A percentile compares a stretch with the other conserved stretches of the same genome.
Conservation (phyloP, 2,113 vertebrate genomes). For the Xiphophorus maculatus region DNA sequence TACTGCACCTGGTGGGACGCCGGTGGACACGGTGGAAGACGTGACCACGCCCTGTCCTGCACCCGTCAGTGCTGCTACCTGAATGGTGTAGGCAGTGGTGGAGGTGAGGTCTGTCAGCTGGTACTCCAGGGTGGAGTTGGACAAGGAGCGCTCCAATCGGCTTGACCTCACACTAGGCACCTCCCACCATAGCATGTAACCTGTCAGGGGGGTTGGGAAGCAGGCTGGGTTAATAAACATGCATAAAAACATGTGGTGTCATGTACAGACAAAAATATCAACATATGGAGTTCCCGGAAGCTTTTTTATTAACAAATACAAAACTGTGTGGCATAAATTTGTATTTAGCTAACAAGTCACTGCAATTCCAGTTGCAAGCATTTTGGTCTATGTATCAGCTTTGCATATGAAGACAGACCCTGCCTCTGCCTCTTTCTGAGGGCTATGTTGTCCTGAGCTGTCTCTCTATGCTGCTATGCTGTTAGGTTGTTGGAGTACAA, state of each 20-base stretch:
- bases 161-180: constrained; percentile 84
- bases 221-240: constrained; percentile 43
- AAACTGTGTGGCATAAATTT: neutral
- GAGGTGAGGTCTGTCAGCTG: constrained; percentile 89
- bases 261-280: constrained; percentile 14
- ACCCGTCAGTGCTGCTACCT: constrained; percentile 86
- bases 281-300: neutral
- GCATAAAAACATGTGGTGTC: constrained; percentile 30
- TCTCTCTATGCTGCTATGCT: too few relatives aligned
- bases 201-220: constrained; percentile 64
- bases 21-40: constrained; percentile 92
- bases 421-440: too few relatives aligned
- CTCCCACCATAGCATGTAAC: constrained; percentile 92
- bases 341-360: neutral
- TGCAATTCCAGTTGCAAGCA: too few relatives aligned
- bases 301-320: neutral
- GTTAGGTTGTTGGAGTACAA: too few relatives aligned
- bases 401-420: too few relatives aligned
- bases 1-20: constrained; percentile 92
- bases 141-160: constrained; percentile 76
- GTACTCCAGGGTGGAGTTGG: constrained; percentile 87
- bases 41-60: constrained; percentile 84
- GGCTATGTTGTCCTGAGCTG: too few relatives aligned
- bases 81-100: constrained; percentile 90
- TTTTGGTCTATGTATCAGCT: too few relatives aligned